Conservation (phyloP, 2,888 invertebrate species). For the Bruchidius siliquastri region DNA sequence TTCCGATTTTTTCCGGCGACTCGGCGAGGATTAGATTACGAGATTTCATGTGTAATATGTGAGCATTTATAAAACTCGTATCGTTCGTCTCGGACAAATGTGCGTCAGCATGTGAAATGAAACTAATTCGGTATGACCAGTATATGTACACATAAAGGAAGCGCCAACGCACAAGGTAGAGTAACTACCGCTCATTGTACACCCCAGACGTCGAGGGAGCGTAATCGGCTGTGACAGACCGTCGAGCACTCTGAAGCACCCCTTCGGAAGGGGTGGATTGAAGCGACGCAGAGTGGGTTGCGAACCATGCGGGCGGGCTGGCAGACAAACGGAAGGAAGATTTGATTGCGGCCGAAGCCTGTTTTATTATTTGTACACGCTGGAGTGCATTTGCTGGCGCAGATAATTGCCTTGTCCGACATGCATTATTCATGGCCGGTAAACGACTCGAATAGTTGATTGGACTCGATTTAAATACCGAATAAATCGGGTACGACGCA, state of each 20-base stretch:
- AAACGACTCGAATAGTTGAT: neutral
- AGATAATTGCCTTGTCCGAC: neutral
- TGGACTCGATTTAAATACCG: too few species aligned
- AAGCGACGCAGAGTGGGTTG: too few species aligned
- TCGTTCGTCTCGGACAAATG: too few species aligned
- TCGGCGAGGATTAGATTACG: too few species aligned
- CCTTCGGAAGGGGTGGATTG: neutral
- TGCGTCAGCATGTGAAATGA: too few species aligned
- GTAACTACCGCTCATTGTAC: neutral
- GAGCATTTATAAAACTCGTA: too few species aligned
- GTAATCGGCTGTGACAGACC: neutral
- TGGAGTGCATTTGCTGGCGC: neutral
- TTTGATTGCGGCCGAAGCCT: neutral
- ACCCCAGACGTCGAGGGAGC: neutral
- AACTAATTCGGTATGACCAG: neutral
- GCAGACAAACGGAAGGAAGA: neutral
- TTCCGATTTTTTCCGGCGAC: too few species aligned
- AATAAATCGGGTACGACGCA: too few species aligned
- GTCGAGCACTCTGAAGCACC: neutral
- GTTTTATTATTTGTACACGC: neutral
- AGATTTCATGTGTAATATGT: too few species aligned
- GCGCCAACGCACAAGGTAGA: neutral
- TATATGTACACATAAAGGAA: neutral
- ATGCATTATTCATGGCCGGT: neutral
- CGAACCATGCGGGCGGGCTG: too few species aligned